Base-by-base conservation (phyloP, 2,797 vertebrate genomes). In the Hyperoplus immaculatus region DNA sequence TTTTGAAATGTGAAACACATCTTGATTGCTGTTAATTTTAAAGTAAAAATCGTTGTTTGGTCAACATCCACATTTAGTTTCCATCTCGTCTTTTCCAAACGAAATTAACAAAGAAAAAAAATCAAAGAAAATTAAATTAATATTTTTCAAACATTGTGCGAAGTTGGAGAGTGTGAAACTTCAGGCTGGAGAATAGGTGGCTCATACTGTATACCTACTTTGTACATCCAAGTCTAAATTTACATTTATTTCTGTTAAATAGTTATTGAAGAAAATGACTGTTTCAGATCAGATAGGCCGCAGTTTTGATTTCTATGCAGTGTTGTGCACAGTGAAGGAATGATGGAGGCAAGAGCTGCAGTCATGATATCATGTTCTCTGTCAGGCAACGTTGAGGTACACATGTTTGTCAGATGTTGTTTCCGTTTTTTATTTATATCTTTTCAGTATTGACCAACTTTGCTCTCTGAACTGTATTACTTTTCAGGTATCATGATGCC, bases 401-500 rank as follows among this genome's bases (percentile, higher is more conserved):
- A n/a, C 43, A 2, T 72, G 43, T 80, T 78, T 77, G 61, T 42
- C 42, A 9, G 7, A 21, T 16, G 5, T 53, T 43, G 14, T 15
- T 54, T 1, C 68, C 58, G 1, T 60, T 73, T 11, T 74, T 70
- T 65, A 21, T 74, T 62, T 43, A 18, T 41, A 38, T 56, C 0
- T 49, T 72, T 16, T 67, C 49, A 21, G 56, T 53, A 16, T 56
- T 71, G 66, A 70, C 55, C 66, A 59, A 69, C 49, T 67, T 63
- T 29, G 54, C 63, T 47, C 55, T 67, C 47, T 77, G 47, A 75
- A 57, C 11, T 2, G 0, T 61, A 16, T 38, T 73, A 85, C 80
- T 75, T 84, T 79, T 77, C 84, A 99, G 98, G 95, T 99, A 99
- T 88, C 98, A 99, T 0, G 98, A 99, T 91, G 96, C 96, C 79